phyloP scores from a whole-genome alignment of 2,888 invertebrate species.

The Caenorhabditis auriculariae region DNA sequence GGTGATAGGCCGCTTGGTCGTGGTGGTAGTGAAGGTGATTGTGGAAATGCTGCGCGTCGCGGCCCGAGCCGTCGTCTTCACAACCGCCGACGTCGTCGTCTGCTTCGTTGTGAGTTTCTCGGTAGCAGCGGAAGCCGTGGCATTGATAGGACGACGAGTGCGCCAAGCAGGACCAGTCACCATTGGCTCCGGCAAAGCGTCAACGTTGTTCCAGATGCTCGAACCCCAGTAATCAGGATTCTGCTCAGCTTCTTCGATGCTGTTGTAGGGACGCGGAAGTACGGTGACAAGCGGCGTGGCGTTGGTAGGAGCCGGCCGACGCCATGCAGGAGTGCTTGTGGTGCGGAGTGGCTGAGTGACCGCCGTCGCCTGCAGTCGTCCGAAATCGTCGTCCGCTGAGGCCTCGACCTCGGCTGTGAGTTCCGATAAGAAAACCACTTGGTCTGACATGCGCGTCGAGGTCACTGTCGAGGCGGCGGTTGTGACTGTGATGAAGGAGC shows the following conservation, averaged over 20 bases:
- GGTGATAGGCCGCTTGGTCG: too few species aligned
- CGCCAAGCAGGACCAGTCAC: conserved; percentile 46
- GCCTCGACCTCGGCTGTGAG: too few species aligned
- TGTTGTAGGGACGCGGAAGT: conserved; percentile 44
- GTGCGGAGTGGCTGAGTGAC: background rate
- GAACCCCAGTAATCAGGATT: conserved; percentile 48
- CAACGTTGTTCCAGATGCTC: conserved; percentile 37
- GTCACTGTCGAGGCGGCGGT: conserved; percentile 13
- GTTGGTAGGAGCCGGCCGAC: background rate
- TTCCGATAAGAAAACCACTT: background rate
- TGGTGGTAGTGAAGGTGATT: conserved; percentile 9
- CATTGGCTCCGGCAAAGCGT: conserved; percentile 34
- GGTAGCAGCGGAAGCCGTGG: conserved; percentile 9
- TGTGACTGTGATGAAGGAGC: conserved; percentile 12
- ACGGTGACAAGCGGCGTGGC: conserved; percentile 13
- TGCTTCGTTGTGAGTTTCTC: conserved; percentile 15
- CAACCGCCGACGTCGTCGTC: conserved; percentile 14
- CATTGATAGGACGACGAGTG: conserved; percentile 17
- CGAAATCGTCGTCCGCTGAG: background rate
- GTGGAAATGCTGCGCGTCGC: conserved; percentile 10
- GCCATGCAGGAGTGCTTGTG: background rate
- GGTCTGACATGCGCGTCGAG: conserved; percentile 11
- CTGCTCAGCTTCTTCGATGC: conserved; percentile 33
- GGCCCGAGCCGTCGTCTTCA: conserved; percentile 16
- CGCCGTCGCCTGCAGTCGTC: background rate